A percentile compares a stretch with the other conserved stretches of the same genome.
phyloP scores from a whole-genome alignment of 2,797 vertebrate genomes.

The Epinephelus coioides region DNA sequence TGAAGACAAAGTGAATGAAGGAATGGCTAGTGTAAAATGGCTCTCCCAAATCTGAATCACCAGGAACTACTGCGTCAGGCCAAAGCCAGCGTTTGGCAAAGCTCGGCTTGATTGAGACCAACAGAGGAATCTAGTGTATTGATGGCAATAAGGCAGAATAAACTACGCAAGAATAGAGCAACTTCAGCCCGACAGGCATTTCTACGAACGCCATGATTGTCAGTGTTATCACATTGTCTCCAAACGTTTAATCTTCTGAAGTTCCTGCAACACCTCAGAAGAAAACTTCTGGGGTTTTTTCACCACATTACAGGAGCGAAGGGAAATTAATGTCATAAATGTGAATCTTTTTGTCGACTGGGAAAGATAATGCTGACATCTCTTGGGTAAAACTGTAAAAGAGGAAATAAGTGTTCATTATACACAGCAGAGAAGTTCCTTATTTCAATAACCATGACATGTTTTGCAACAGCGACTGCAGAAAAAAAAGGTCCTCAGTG shows the following conservation, averaged over 20 bases:
- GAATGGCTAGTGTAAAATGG: slow-evolving; percentile 6
- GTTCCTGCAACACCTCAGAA: slow-evolving; percentile 14
- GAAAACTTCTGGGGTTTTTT: slow-evolving; percentile 6
- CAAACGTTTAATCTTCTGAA: slow-evolving; percentile 11
- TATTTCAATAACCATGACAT: slow-evolving; percentile 40
- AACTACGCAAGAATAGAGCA: slow-evolving; percentile 14
- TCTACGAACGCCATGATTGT: slow-evolving; percentile 50
- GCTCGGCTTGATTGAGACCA: slow-evolving; percentile 22
- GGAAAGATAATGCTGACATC: slow-evolving; percentile 31
- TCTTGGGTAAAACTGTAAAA: slow-evolving; percentile 39
- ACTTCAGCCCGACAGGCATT: slow-evolving; percentile 25
- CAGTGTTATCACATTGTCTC: slow-evolving; percentile 31
- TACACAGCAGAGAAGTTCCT: slow-evolving; percentile 40
- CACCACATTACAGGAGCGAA: slow-evolving; percentile 11
- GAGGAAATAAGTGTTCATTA: slow-evolving; percentile 49
- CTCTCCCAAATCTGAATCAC: slow-evolving; percentile 35
- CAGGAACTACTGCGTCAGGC: slow-evolving; percentile 21
- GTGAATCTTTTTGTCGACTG: slow-evolving; percentile 12
- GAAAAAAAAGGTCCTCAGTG: slow-evolving; percentile 32
- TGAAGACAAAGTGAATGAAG: slow-evolving; percentile 18
- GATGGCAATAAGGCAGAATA: slow-evolving; percentile 48
- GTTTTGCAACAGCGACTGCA: slow-evolving; percentile 41
- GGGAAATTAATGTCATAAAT: slow-evolving; percentile 25
- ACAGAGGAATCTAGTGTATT: slow-evolving; percentile 34
- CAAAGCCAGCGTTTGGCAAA: slow-evolving; percentile 52